Base-by-base conservation (phyloP, 23 tunicate genomes). In the Halocynthia aurantium region DNA sequence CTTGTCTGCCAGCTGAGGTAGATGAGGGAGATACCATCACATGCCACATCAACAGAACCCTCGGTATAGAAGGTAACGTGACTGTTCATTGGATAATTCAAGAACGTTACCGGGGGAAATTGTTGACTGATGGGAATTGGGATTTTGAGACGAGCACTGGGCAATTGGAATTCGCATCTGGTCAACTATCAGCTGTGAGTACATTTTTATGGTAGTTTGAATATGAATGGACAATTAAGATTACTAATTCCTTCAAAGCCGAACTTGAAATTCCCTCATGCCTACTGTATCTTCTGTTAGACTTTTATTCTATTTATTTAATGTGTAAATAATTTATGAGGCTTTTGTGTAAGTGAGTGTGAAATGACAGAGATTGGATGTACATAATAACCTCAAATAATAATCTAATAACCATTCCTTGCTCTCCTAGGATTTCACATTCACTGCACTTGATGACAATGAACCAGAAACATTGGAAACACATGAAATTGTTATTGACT, bases 1-100 rank as follows among this genome's bases (percentile, higher is more conserved):
- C 96, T 40, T 90, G 96, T 62, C 82, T 61, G 51, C 96, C 96
- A n/a, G 77, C 55, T n/a, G 66, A 54, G 20, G 53, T 84, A 12
- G 64, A 57, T 6, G 96, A 90, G 81, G 86, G 86, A 6, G 74
- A 84, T 54, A 61, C 61, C 6, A 20, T 62, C 55, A 81, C 72
- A 10, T 90, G 96, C 70, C 70, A 19, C 64, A 49, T 90, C 51
- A 80, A 62, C 52, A 76, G 96, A 51, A 87, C 89, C 50, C 89
- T 55, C 57, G 89, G 96, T 40, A 8, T 2, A 22, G 51, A 53
- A 18, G 96, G 96, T 50, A 11, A 63, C 8, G 96, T 90, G 17
- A 81, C 80, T 22, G 85, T 90, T 53, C 62, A 88, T 52, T 88
- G 95, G 95, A 67, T 52, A 15, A 54, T 74, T 8, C 22, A 80